Percentiles rank a stretch among this genome's conserved stretches.
These are phyloP conservation scores for Dorcus parallelipipedus DNA, from an alignment of 2,888 invertebrate species.

Conservation along the genomic window DNA sequence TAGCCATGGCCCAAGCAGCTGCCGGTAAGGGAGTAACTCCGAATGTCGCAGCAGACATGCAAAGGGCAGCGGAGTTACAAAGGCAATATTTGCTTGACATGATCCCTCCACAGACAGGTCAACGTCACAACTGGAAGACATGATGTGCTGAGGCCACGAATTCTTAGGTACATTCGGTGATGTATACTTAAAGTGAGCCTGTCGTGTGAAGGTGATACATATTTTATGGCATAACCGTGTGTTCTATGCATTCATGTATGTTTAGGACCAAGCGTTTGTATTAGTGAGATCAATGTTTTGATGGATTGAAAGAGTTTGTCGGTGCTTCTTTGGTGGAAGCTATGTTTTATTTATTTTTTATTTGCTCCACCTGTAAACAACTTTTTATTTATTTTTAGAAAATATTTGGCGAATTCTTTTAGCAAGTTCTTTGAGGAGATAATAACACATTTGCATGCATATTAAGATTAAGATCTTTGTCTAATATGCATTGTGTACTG, in stretches of 20 bases:
- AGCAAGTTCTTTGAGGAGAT: no score
- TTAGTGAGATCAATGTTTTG: neutral
- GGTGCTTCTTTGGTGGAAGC: neutral
- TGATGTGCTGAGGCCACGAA: constrained; percentile 46
- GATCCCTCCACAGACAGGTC: constrained; percentile 69
- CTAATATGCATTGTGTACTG: no score
- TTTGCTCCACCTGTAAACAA: neutral
- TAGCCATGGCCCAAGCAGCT: constrained; percentile 78
- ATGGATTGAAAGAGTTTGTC: neutral
- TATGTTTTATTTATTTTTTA: no score
- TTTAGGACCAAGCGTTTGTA: constrained; percentile 4
- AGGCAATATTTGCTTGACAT: constrained; percentile 95
- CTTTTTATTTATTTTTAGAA: neutral
- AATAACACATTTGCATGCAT: no score
- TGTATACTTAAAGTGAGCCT: constrained; percentile 16
- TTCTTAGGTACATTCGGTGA: constrained; percentile 20
- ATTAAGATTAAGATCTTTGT: no score
- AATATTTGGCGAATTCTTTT: neutral
- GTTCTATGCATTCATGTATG: neutral
- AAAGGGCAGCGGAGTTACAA: constrained; percentile 84
- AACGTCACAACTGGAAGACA: constrained; percentile 62
- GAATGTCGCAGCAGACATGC: constrained; percentile 69
- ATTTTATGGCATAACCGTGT: constrained; percentile 2
- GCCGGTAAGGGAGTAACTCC: constrained; percentile 48
- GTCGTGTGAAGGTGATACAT: neutral